These are phyloP conservation scores for Pteruthius melanotis DNA, from an alignment of 2,113 vertebrate genomes.

Conservation along the genomic window DNA sequence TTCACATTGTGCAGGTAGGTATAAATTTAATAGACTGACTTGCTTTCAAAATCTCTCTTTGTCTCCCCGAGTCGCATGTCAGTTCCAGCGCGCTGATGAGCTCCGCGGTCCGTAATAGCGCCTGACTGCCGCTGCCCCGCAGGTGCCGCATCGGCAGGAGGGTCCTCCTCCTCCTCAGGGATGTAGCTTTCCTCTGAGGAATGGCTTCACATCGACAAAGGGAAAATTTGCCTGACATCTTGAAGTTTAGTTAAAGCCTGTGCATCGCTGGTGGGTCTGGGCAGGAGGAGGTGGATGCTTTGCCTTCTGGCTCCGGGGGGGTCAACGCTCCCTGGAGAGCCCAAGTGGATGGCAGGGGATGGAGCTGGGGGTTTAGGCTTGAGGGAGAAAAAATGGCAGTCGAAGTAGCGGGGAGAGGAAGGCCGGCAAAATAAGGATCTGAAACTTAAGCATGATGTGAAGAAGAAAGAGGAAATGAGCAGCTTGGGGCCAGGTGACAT, in stretches of 20 bases:
- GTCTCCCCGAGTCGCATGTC: slow-evolving; percentile 26
- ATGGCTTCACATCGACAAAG: neutral
- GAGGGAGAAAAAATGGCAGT: neutral
- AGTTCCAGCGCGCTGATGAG: slow-evolving; percentile 20
- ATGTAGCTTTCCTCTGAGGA: neutral
- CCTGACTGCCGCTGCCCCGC: slow-evolving; percentile 5
- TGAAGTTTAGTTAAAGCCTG: neutral
- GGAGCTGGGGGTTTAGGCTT: neutral
- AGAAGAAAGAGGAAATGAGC: slow-evolving; percentile 35
- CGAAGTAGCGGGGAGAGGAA: neutral
- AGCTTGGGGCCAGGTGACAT: neutral
- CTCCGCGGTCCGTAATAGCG: neutral
- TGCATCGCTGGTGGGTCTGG: rapidly evolving
- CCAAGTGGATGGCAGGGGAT: neutral
- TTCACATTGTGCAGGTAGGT: slow-evolving; percentile 63
- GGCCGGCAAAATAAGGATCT: neutral
- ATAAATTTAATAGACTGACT: slow-evolving; percentile 63
- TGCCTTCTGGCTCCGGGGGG: rapidly evolving
- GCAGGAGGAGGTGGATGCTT: neutral
- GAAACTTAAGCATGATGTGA: neutral
- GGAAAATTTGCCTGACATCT: neutral
- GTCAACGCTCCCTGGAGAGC: neutral
- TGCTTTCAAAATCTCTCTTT: slow-evolving; percentile 53
- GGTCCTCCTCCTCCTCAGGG: neutral
- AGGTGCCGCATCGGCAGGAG: neutral